Evolutionary conservation across 2,888 invertebrate genomes (phyloP).

Genomic region (Harpagoxenus sublaevis): DNA sequence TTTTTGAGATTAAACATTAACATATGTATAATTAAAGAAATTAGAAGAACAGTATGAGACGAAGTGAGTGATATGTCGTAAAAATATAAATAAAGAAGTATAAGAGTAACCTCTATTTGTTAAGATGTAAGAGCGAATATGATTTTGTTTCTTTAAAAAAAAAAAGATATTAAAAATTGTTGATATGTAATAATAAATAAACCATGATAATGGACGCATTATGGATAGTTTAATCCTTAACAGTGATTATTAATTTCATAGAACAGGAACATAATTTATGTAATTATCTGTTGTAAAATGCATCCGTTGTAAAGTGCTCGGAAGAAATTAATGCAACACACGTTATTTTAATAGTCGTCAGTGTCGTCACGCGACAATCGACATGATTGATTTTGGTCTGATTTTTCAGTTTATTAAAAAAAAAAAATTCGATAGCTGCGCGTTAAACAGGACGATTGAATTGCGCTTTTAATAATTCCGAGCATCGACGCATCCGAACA

Average conservation of each 20-base stretch:
- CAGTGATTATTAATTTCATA: constrained; percentile 19
- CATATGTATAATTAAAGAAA: constrained; percentile 1
- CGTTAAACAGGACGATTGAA: constrained; percentile 31
- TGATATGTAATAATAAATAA: background rate
- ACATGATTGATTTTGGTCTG: background rate
- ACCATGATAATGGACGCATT: background rate
- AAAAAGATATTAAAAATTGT: background rate
- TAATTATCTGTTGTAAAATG: constrained; percentile 9
- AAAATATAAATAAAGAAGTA: background rate
- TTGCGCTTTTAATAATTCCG: constrained; percentile 44
- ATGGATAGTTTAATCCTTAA: background rate
- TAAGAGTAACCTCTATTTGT: background rate
- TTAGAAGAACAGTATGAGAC: background rate
- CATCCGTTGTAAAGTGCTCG: background rate
- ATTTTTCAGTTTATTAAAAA: constrained; percentile 31
- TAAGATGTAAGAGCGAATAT: background rate
- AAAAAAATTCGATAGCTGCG: background rate
- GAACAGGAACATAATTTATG: background rate
- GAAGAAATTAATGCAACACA: background rate
- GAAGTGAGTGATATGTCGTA: background rate
- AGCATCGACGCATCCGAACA: constrained; percentile 26
- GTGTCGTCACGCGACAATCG: background rate
- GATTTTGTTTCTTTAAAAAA: background rate
- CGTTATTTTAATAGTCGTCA: background rate
- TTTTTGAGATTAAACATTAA: constrained; percentile 39